phyloP scores from a whole-genome alignment of 2,113 vertebrate species.

The Terrapene triunguis region DNA sequence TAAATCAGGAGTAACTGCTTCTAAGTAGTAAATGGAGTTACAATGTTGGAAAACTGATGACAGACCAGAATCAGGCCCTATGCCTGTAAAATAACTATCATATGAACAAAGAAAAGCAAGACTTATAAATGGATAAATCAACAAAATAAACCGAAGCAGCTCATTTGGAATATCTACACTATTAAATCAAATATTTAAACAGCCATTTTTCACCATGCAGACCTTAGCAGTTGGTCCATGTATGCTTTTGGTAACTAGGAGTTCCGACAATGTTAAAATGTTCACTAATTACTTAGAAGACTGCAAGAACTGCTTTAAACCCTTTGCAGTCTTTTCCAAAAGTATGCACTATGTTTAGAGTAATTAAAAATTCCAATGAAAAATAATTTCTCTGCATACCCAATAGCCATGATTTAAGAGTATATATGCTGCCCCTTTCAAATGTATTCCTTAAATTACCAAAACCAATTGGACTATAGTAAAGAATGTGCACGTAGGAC shows the following conservation, averaged over 20 bases:
- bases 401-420: not conserved
- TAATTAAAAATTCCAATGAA: not conserved
- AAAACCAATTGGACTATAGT: not conserved
- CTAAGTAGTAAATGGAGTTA: not conserved
- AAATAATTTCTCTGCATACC: not conserved
- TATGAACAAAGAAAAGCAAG: not conserved
- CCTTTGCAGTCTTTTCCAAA: not conserved
- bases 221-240: not conserved
- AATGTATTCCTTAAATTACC: not conserved
- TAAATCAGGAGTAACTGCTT: not conserved
- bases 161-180: not conserved
- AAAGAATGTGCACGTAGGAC: not conserved
- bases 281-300: not conserved
- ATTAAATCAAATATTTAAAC: not conserved
- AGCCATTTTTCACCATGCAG: not conserved
- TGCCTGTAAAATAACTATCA: not conserved
- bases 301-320: not conserved
- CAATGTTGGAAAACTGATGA: not conserved
- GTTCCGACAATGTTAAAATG: not conserved
- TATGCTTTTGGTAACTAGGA: not conserved
- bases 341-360: not conserved
- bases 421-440: not conserved
- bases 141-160: not conserved
- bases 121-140: not conserved
- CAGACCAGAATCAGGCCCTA: not conserved